Evolutionary conservation across 2,113 vertebrate genomes (phyloP), one percentile per base, ranked within the genome.

Genomic region (Platichthys flesus): DNA sequence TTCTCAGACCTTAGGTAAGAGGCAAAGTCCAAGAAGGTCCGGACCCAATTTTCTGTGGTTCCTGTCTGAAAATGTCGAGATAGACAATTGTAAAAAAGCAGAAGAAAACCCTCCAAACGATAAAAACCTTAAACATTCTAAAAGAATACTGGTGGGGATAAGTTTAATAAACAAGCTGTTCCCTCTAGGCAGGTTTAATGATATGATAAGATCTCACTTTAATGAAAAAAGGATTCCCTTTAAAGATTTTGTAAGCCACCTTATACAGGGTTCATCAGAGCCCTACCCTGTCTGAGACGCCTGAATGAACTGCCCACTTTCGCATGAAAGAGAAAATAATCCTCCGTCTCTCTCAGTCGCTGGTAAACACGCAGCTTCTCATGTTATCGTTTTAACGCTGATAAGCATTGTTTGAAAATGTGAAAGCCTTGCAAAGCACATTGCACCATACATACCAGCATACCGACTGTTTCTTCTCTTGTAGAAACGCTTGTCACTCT

Each of bases 381-480:
- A 14, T 67, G 13, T 77, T 71, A 20, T 77, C 31, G 2, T n/a
- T 42, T 51, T 18, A 37, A 60, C 63, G 51, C 9, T 18, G 68
- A 79, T 79, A 59, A 67, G 56, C 45, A 51, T 51, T 63, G 24
- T 75, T 67, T 83, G n/a, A 52, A 76, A 76, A 16, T 42, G 28
- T 63, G 62, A 28, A 6, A 21, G 59, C n/a, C 18, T 58, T 51
- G 37, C 20, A 64, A 60, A 68, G 20, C 69, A 26, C 13, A 16
- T 9, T 6, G 0, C 0, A 26, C 40, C 45, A 42, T 9, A 26
- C 42, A 26, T 52, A 63, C 56, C 57, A 45, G 18, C 20, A 58
- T 28, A 18, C 57, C 57, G 7, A n/a, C 51, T 20, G 3, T 52
- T 52, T 57, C 9, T 1, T 57, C 55, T 26, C 6, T 9, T n/a